Conservation (phyloP, 2,888 invertebrate species). For the Callimorpha dominula region DNA sequence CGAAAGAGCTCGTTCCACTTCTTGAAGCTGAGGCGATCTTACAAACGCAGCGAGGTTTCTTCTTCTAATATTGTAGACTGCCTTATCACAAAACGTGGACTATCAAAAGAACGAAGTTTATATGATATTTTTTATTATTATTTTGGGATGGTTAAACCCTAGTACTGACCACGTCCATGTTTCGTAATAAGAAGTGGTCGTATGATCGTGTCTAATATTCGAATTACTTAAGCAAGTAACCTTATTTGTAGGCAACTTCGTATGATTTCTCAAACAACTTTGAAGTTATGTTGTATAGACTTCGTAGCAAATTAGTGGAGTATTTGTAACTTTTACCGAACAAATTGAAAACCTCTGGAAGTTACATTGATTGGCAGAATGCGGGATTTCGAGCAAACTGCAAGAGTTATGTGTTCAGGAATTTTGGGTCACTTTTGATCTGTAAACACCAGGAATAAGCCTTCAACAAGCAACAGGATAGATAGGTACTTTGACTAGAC, state of each 20-base stretch:
- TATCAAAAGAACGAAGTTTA: too few relatives aligned
- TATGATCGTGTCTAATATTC: not conserved
- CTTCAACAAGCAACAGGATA: not conserved
- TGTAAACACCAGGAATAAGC: not conserved
- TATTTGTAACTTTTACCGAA: not conserved
- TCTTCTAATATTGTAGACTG: not conserved
- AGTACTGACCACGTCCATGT: too few relatives aligned
- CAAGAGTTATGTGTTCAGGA: not conserved
- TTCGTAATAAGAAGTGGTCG: too few relatives aligned
- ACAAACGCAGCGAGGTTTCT: not conserved
- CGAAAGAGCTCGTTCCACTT: not conserved
- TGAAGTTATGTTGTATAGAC: not conserved
- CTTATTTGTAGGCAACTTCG: not conserved
- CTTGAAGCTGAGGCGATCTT: not conserved
- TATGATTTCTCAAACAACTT: not conserved
- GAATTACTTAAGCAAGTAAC: not conserved
- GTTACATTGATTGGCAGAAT: not conserved
- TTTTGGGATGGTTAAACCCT: too few relatives aligned
- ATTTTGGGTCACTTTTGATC: not conserved
- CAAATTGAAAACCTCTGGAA: not conserved
- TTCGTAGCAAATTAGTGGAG: not conserved
- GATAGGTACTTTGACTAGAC: not conserved
- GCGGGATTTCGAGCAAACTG: not conserved
- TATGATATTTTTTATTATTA: too few relatives aligned
- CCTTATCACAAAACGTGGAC: too few relatives aligned